Base-by-base conservation (phyloP, 2,113 vertebrate species). In the Dendrocopos noguchii region DNA sequence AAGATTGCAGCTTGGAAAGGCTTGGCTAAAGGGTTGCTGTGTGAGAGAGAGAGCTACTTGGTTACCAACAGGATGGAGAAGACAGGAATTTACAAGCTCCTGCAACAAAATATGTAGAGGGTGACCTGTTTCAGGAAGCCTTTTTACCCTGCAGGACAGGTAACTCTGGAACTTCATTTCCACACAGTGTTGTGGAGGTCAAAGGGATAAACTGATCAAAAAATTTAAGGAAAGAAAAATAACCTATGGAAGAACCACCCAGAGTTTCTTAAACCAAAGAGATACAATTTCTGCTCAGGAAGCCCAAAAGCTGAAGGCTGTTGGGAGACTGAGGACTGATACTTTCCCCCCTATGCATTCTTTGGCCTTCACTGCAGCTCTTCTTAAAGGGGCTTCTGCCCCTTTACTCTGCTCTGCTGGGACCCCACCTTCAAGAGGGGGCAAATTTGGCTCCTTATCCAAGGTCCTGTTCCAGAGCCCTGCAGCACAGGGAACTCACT, bases 401-500 rank as follows among this genome's bases (percentile, higher is more conserved):
- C 47, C 47, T 22, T 50, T 19, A 21, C 47, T 47, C 47, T 50
- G 47, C 47, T 50, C 47, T 50, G 47, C 47, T 50, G 47, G 20
- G 47, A 50, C 47, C 47, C 47, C 47, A 50, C 47, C 47, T 50
- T 21, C 47, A 50, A 50, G 21, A 90, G 53, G 17, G 89, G 81
- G 57, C 12, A 63, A 81, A 74, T 42, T 15, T 4, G 78, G 42
- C 53, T 36, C 29, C 34, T 87, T 20, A 44, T 24, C 29, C 6
- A 10, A 88, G 55, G 42, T 6, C 10, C n/a, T 52, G 52, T 29
- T 25, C 12, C 52, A 71, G 56, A 20, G 46, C 8, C 24, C 7
- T 20, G 71, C 55, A 36, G 64, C 16, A 78, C 33, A 94, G 28
- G 42, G 74, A 71, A 95, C 98, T 98, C 94, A 98, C 98, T 98